These are phyloP conservation scores for Nasonia vitripennis DNA, from an alignment of 1,140 invertebrate species.

Conservation along the genomic window DNA sequence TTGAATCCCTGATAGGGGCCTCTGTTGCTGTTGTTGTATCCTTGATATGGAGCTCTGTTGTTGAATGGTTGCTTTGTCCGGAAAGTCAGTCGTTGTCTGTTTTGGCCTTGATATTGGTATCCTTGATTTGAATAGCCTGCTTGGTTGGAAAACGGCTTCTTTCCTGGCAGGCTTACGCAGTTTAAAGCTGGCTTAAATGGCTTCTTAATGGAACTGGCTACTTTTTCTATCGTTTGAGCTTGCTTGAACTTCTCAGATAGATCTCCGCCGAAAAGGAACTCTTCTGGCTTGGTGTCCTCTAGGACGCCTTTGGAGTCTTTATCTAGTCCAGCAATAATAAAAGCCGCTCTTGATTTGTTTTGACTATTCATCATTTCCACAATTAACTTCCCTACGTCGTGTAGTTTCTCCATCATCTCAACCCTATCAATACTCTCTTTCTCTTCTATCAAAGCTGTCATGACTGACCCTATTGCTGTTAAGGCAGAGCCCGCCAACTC, in stretches of 20 bases:
- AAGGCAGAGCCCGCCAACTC: neutral
- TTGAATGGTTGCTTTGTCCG: neutral
- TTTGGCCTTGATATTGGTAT: neutral
- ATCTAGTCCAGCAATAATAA: conserved; percentile 51
- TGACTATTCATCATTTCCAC: conserved; percentile 32
- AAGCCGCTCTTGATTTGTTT: conserved; percentile 47
- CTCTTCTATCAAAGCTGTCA: neutral
- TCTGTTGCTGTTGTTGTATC: neutral
- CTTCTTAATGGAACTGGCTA: conserved; percentile 48
- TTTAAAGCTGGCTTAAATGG: conserved; percentile 4
- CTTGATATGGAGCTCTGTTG: neutral
- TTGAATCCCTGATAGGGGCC: neutral
- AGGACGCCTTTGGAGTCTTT: conserved; percentile 46
- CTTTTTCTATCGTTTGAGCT: conserved; percentile 47
- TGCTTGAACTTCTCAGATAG: conserved; percentile 55
- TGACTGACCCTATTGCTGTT: neutral
- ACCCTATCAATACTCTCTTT: neutral
- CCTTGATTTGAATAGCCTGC: neutral
- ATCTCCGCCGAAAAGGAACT: conserved; percentile 53
- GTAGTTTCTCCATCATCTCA: conserved; percentile 42
- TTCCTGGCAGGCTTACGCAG: neutral
- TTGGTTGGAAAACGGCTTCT: neutral
- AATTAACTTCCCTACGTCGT: conserved; percentile 52
- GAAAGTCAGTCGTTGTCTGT: neutral
- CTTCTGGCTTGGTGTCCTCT: conserved; percentile 47